These are phyloP conservation scores for Sinhomidia bicolor DNA, from an alignment of 2,888 invertebrate genomes.

Conservation along the genomic window DNA sequence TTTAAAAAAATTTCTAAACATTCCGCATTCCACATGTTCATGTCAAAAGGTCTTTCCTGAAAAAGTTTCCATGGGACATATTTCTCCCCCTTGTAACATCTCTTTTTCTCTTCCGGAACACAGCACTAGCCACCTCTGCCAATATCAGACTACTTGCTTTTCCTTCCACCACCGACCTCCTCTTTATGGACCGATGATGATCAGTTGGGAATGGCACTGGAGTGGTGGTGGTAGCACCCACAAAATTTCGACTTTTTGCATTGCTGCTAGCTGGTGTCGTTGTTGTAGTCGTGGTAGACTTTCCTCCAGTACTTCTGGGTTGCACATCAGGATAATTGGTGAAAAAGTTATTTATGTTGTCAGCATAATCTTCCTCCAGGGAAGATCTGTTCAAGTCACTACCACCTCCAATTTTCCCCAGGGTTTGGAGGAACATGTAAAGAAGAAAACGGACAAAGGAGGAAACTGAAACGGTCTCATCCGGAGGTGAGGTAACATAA, in stretches of 20 bases:
- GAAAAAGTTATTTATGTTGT: conserved; percentile 4
- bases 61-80: conserved; percentile 60
- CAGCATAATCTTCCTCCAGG: conserved; percentile 21
- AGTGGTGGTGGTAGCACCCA: background rate
- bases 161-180: background rate
- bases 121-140: background rate
- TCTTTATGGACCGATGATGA: background rate
- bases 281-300: background rate
- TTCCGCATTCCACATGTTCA: background rate
- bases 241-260: background rate
- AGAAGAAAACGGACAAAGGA: conserved; percentile 61
- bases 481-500: conserved; percentile 58
- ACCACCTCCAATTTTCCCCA: conserved; percentile 43
- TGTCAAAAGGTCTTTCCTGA: background rate
- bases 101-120: background rate
- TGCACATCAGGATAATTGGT: background rate
- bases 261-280: background rate
- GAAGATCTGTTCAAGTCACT: conserved; percentile 13
- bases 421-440: conserved; percentile 56
- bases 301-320: background rate
- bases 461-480: conserved; percentile 47
- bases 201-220: background rate
- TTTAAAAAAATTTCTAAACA: too few relatives aligned
- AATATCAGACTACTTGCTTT: background rate
- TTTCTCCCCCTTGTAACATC: too few relatives aligned